A percentile compares a stretch with the other conserved stretches of the same genome.
phyloP scores from a whole-genome alignment of 2,888 invertebrate species.

The Creontiades dilutus region DNA sequence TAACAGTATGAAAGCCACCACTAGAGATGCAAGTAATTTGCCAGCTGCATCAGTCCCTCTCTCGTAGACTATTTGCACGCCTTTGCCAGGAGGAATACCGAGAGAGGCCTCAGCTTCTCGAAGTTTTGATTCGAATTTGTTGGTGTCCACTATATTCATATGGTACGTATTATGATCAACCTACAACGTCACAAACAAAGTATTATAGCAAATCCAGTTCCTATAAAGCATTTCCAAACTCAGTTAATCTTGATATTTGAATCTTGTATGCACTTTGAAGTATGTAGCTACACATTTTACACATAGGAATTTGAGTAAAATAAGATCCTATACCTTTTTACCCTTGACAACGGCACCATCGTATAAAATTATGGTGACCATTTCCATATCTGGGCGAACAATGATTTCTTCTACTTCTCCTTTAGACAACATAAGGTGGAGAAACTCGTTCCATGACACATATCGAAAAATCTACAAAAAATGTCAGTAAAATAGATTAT shows the following conservation, averaged over 20 bases:
- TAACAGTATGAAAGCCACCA: slow-evolving; percentile 84
- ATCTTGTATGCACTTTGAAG: too few relatives aligned
- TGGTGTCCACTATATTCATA: slow-evolving; percentile 91
- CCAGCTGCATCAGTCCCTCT: slow-evolving; percentile 87
- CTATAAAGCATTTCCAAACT: too few relatives aligned
- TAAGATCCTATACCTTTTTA: slow-evolving; percentile 80
- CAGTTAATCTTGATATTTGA: too few relatives aligned
- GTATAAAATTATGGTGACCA: slow-evolving; percentile 90
- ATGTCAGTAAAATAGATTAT: too few relatives aligned
- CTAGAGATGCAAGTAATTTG: slow-evolving; percentile 84
- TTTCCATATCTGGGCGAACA: slow-evolving; percentile 90
- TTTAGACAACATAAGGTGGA: slow-evolving; percentile 94
- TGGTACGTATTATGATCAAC: slow-evolving; percentile 85
- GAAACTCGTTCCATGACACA: slow-evolving; percentile 98
- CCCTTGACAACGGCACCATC: slow-evolving; percentile 94
- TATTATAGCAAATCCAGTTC: too few relatives aligned
- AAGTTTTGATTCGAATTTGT: slow-evolving; percentile 93
- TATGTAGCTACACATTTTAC: too few relatives aligned
- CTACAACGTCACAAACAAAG: slow-evolving; percentile 77
- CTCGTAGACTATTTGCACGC: slow-evolving; percentile 91
- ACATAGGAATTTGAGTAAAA: not conserved
- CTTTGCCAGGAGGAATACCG: slow-evolving; percentile 87
- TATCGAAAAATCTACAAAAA: slow-evolving; percentile 79
- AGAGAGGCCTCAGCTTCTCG: slow-evolving; percentile 89
- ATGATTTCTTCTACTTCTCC: slow-evolving; percentile 95